These are phyloP conservation scores for Heliconius erato DNA, from an alignment of 2,888 invertebrate species.

Conservation along the genomic window DNA sequence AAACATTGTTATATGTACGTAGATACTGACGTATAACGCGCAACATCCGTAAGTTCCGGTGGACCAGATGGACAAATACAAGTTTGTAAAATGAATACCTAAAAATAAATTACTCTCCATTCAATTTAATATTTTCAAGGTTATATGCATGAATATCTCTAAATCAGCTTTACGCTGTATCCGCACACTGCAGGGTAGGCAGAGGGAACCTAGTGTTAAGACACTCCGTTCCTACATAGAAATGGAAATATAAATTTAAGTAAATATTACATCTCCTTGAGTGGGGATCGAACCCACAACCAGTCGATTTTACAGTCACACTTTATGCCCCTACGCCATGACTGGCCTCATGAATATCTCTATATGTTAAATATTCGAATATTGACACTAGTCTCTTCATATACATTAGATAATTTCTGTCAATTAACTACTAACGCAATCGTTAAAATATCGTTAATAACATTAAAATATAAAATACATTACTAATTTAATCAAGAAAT, in stretches of 20 bases:
- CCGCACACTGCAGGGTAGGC: fast-evolving
- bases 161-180: too few relatives aligned
- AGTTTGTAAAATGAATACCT: background rate
- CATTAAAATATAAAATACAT: background rate
- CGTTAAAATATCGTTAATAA: background rate
- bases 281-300: too few relatives aligned
- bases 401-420: background rate
- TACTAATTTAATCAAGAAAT: background rate
- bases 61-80: slow-evolving; percentile 16
- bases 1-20: background rate
- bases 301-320: too few relatives aligned
- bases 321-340: too few relatives aligned
- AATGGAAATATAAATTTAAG: too few relatives aligned
- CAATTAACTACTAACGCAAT: background rate
- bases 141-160: background rate
- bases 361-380: too few relatives aligned
- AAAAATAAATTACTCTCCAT: background rate
- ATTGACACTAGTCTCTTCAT: too few relatives aligned
- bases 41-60: slow-evolving; percentile 12
- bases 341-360: too few relatives aligned
- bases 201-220: too few relatives aligned
- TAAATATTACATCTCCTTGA: too few relatives aligned
- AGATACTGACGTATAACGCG: background rate
- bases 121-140: background rate
- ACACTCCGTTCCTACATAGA: too few relatives aligned